Evolutionary conservation across 2,888 invertebrate species (phyloP).

Genomic region (Perithous albicinctus): DNA sequence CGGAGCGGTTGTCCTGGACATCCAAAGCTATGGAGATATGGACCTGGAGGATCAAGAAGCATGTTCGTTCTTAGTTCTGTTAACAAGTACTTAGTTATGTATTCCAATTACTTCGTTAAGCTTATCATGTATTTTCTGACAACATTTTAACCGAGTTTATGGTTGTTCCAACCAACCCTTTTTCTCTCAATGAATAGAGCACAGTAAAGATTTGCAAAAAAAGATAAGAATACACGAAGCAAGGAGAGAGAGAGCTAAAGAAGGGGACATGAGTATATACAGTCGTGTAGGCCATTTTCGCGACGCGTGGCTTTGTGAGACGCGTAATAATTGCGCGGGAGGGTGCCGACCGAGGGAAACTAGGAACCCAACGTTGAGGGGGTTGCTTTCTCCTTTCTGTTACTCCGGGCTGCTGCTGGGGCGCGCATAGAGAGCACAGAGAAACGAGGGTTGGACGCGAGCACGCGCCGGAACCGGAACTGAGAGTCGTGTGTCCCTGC

Average conservation of each 20-base stretch:
- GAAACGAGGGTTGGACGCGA: constrained; percentile 66
- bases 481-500: constrained; percentile 84
- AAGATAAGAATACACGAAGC: constrained; percentile 42
- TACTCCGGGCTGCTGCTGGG: constrained; percentile 22
- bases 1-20: no score
- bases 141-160: no score
- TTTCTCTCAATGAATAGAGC: neutral
- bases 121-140: no score
- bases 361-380: constrained; percentile 33
- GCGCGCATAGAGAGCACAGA: constrained; percentile 47
- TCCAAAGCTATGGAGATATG: no score
- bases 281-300: constrained; percentile 72
- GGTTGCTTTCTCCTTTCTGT: constrained; percentile 46
- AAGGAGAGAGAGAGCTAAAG: constrained; percentile 64
- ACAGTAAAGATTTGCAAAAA: constrained; percentile 38
- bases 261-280: constrained; percentile 67
- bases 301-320: constrained; percentile 78
- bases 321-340: constrained; percentile 83
- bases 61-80: no score
- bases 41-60: no score
- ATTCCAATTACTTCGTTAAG: no score
- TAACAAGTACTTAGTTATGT: no score
- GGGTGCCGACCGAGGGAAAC: constrained; percentile 71
- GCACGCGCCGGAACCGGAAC: constrained; percentile 84
- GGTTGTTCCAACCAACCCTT: no score